Evolutionary conservation across 2,113 vertebrate species (phyloP).

Genomic region (Lasiurus borealis): DNA sequence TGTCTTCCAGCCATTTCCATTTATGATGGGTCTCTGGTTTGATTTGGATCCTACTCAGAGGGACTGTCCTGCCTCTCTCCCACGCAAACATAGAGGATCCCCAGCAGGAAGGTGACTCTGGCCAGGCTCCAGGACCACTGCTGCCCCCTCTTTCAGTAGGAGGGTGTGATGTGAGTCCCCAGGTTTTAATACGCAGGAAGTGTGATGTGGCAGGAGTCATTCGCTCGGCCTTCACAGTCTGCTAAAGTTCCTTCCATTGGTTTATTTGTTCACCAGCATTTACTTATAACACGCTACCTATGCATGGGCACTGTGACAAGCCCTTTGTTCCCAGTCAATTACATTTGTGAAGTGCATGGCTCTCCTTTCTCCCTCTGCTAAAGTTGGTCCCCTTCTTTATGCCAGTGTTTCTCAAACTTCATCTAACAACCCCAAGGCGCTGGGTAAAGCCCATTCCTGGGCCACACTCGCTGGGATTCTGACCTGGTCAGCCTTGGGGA

Average conservation of each 20-base stretch:
- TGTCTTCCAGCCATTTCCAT: not conserved
- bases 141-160: not conserved
- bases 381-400: not conserved
- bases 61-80: not conserved
- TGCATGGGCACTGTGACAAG: not conserved
- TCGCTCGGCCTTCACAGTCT: not conserved
- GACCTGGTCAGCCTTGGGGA: not conserved
- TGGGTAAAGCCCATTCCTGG: not conserved
- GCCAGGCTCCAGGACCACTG: too few species aligned
- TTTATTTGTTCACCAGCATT: not conserved
- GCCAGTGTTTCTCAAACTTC: not conserved
- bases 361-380: not conserved
- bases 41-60: not conserved
- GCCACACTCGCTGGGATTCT: not conserved
- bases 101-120: not conserved
- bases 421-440: not conserved
- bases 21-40: too few species aligned
- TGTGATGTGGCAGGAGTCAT: not conserved
- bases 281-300: not conserved
- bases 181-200: not conserved
- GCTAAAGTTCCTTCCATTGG: not conserved
- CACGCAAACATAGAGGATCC: not conserved
- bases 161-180: not conserved
- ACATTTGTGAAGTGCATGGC: not conserved
- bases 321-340: not conserved